Conservation (phyloP, 2,888 invertebrate species). For the Physocephala rufipes region DNA sequence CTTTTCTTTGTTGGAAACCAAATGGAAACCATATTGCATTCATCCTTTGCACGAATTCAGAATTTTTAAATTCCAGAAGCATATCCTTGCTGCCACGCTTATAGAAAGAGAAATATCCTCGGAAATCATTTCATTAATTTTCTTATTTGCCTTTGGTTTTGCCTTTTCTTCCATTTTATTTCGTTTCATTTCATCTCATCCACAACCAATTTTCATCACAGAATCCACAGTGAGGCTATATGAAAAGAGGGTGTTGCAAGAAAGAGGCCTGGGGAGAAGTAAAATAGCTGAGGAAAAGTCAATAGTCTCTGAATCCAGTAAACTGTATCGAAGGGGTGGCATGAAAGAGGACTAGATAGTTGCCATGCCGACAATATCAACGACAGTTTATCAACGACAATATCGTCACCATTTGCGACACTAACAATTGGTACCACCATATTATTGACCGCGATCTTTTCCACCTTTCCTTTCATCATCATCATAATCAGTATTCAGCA, state of each 20-base stretch:
- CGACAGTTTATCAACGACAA: slow-evolving; percentile 31
- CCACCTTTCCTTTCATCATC: no score
- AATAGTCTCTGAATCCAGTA: not conserved
- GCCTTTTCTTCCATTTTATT: slow-evolving; percentile 32
- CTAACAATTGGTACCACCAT: slow-evolving; percentile 15
- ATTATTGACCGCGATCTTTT: no score
- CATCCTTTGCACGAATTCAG: not conserved
- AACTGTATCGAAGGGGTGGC: no score
- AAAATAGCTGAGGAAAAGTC: not conserved
- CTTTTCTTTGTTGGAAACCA: no score
- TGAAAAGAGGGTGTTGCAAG: not conserved
- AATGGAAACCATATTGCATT: slow-evolving; percentile 39
- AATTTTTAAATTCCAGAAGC: slow-evolving; percentile 33
- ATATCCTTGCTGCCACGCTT: slow-evolving; percentile 25
- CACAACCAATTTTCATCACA: slow-evolving; percentile 28
- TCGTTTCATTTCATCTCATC: slow-evolving; percentile 34
- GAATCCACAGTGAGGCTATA: slow-evolving; percentile 16
- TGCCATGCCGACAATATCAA: not conserved
- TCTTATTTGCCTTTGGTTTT: slow-evolving; percentile 44
- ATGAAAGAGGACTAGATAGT: no score
- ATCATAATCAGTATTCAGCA: not conserved
- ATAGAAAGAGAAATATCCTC: slow-evolving; percentile 24
- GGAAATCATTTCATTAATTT: slow-evolving; percentile 32
- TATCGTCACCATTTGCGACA: slow-evolving; percentile 21
- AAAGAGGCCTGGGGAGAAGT: not conserved